These are phyloP conservation scores for Halichoeres trimaculatus DNA, from an alignment of 2,113 vertebrate species.

Conservation along the genomic window DNA sequence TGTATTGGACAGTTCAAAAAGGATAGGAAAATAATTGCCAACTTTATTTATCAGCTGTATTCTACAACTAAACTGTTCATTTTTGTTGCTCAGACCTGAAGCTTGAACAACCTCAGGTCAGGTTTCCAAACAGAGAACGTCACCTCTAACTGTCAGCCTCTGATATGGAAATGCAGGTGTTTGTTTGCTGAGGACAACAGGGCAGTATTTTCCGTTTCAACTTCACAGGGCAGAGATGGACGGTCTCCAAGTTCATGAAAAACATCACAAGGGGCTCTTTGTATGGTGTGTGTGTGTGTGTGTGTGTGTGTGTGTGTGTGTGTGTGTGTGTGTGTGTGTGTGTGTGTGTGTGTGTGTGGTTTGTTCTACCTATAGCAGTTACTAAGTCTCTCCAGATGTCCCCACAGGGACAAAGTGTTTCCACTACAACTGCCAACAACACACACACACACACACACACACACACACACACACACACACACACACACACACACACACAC, in stretches of 20 bases:
- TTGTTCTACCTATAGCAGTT: constrained; percentile 62
- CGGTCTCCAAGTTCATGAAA: accelerated
- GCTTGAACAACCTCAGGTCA: background rate
- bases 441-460: too few relatives aligned
- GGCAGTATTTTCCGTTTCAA: constrained; percentile 17
- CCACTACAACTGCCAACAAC: constrained; percentile 48
- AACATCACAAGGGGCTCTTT: constrained; percentile 62
- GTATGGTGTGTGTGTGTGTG: constrained; percentile 41
- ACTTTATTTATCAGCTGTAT: too few relatives aligned
- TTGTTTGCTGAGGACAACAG: background rate
- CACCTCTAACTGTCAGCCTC: too few relatives aligned
- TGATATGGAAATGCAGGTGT: constrained; percentile 7
- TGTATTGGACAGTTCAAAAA: too few relatives aligned
- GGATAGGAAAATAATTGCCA: too few relatives aligned
- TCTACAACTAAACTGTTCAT: too few relatives aligned
- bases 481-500: background rate
- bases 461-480: too few relatives aligned
- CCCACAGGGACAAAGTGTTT: constrained; percentile 43
- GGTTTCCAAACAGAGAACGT: background rate
- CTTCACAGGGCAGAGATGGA: constrained; percentile 22
- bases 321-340: constrained; percentile 48
- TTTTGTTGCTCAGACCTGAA: background rate
- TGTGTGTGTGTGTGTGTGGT: constrained; percentile 34
- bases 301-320: constrained; percentile 43
- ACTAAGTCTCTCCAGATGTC: constrained; percentile 53